Percentiles rank a stretch among this genome's conserved stretches.
phyloP scores from a whole-genome alignment of 2,113 vertebrate genomes.

The Pterocles gutturalis region DNA sequence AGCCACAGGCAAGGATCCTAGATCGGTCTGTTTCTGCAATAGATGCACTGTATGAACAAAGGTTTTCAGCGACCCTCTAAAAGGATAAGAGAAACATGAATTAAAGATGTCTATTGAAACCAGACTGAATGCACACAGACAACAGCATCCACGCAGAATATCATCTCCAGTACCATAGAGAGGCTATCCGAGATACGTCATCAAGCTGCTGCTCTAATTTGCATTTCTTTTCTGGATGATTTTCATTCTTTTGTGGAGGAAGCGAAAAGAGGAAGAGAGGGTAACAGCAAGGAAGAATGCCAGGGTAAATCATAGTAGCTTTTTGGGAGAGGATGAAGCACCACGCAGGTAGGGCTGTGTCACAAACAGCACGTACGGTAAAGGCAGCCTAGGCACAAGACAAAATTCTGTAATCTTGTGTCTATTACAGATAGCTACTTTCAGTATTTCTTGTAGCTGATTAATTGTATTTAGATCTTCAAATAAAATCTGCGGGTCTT shows the following conservation, averaged over 20 bases:
- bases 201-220: background rate
- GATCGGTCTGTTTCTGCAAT: conserved; percentile 95
- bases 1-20: conserved; percentile 93
- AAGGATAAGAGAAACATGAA: conserved; percentile 70
- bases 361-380: background rate
- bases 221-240: background rate
- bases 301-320: background rate
- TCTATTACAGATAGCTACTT: background rate
- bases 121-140: background rate
- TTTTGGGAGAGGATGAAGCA: background rate
- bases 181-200: background rate
- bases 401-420: background rate
- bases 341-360: background rate
- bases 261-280: background rate
- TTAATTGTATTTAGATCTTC: background rate
- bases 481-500: background rate
- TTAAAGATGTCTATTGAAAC: conserved; percentile 29
- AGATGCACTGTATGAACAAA: conserved; percentile 98
- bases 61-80: conserved; percentile 97
- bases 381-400: background rate
- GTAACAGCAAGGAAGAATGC: background rate
- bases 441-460: background rate
- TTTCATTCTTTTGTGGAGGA: background rate
- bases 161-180: background rate
- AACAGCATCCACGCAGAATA: background rate